Evolutionary conservation across 1,140 invertebrate species (phyloP).

Genomic region (Drosophila seguyi): DNA sequence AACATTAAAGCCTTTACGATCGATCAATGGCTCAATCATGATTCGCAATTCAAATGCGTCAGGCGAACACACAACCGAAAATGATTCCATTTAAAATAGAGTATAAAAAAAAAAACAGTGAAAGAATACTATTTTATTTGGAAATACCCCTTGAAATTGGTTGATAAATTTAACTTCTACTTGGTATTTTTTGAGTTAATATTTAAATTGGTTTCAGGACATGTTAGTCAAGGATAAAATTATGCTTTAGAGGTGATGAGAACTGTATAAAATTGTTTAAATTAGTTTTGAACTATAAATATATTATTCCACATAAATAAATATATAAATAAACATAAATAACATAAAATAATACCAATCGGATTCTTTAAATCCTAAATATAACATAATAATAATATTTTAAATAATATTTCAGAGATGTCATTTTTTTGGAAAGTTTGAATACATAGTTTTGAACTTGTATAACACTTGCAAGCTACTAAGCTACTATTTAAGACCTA

Average conservation of each 20-base stretch:
- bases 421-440: no score
- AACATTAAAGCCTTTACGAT: conserved; percentile 8
- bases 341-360: neutral
- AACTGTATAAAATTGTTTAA: neutral
- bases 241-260: neutral
- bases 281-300: no score
- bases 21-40: conserved; percentile 47
- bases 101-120: conserved; percentile 17
- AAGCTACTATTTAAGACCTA: neutral
- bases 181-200: neutral
- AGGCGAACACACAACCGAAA: conserved; percentile 55
- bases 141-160: neutral
- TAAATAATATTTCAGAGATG: no score
- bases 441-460: no score
- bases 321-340: neutral
- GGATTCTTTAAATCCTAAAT: no score
- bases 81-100: conserved; percentile 54
- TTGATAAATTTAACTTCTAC: neutral
- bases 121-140: neutral
- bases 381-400: no score
- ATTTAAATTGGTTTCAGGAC: neutral
- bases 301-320: neutral
- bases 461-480: no score
- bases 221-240: neutral
- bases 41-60: conserved; percentile 61